These are phyloP conservation scores for Cyclophora punctaria DNA, from an alignment of 2,888 invertebrate species.

Conservation along the genomic window DNA sequence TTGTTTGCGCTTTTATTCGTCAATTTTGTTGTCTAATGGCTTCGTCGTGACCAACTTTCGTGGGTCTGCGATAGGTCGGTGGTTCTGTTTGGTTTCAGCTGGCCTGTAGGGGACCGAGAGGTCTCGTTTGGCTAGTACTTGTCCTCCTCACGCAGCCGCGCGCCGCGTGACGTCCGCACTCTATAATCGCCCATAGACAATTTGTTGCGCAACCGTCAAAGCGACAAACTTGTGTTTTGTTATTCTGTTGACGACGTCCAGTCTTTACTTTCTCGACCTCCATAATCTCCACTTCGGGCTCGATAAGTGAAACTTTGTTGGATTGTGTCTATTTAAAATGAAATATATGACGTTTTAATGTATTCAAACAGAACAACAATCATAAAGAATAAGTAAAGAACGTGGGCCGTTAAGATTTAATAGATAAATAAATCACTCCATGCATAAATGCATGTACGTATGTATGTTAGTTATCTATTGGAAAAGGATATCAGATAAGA, in stretches of 20 bases:
- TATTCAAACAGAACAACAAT: no score
- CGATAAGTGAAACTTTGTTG: constrained; percentile 36
- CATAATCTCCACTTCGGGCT: constrained; percentile 36
- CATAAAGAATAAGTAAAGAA: no score
- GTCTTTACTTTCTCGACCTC: constrained; percentile 64
- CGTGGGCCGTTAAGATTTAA: no score
- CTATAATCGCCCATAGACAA: constrained; percentile 45
- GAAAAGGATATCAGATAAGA: no score
- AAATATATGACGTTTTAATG: no score
- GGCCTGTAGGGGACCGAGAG: constrained; percentile 22
- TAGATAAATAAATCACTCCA: no score
- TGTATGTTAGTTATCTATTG: no score
- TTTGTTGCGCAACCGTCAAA: constrained; percentile 54
- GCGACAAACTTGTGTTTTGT: constrained; percentile 45
- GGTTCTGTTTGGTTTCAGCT: constrained; percentile 21
- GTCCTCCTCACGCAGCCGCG: constrained; percentile 36
- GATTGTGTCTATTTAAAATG: constrained; percentile 1
- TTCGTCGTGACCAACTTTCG: constrained; percentile 36
- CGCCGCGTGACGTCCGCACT: constrained; percentile 51
- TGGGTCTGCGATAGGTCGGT: constrained; percentile 40
- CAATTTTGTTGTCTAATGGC: constrained; percentile 46
- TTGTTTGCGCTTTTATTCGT: constrained; percentile 50
- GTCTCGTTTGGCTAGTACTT: constrained; percentile 35
- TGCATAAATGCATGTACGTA: no score
- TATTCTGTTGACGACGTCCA: constrained; percentile 49